These are phyloP conservation scores for Lathamus discolor DNA, from an alignment of 2,113 vertebrate species.

Conservation along the genomic window DNA sequence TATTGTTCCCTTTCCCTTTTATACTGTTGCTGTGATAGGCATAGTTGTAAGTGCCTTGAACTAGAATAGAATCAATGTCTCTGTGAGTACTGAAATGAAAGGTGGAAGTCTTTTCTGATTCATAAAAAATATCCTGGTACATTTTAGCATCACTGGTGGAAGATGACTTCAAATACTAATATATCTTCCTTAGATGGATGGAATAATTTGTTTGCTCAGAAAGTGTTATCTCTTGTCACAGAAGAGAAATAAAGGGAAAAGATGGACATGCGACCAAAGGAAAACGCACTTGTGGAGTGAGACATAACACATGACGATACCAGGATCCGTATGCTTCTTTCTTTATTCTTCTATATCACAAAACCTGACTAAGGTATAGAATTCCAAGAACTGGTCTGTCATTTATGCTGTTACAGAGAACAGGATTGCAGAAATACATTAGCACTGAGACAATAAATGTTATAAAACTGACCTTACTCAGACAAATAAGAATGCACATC, in stretches of 20 bases:
- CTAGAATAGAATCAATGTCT: background rate
- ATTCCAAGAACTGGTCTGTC: background rate
- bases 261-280: background rate
- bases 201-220: background rate
- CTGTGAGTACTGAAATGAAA: background rate
- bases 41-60: background rate
- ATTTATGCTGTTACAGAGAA: background rate
- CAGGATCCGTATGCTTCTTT: background rate
- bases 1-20: background rate
- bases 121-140: background rate
- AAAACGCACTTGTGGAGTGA: background rate
- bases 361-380: background rate
- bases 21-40: background rate
- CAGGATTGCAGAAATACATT: background rate
- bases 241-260: conserved; percentile 1
- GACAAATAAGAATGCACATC: background rate
- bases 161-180: background rate
- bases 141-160: background rate
- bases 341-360: background rate
- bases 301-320: background rate
- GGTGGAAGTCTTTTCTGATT: background rate
- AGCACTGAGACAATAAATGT: background rate
- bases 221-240: background rate
- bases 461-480: background rate
- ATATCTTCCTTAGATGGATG: background rate